Base-by-base conservation (phyloP, 2,797 vertebrate species). In the Propithecus perrieri region DNA sequence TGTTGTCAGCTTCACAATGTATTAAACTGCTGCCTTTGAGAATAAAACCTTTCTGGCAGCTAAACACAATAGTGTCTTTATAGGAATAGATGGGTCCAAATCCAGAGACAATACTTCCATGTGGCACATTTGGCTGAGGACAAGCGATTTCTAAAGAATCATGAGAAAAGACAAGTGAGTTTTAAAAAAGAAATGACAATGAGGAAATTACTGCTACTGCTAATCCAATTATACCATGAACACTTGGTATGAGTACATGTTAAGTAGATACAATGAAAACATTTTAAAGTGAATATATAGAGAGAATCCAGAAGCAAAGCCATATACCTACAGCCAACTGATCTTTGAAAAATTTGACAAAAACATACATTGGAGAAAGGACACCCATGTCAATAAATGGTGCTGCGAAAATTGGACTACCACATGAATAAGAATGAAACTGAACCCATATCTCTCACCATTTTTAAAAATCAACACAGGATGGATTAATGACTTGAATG, bases 81-180 rank as follows among this genome's bases (percentile, higher is more conserved):
- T 98, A 98, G 0, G 1, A 53, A 93, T 98, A 72, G n/a, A 0
- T 35, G 0, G 10, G 1, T 79, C 91, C 24, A 7, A 96, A 96
- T 79, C 98, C 97, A n/a, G 85, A 93, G 1, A 18, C 0, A 28
- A 74, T 94, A 1, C 0, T 92, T 75, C 91, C 98, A 2, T 98
- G 20, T 80, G 7, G 4, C 95, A 98, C 55, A 0, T 46, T 0
- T 11, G 98, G 98, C 46, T 30, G 50, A 72, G 74, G 0, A 95
- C 98, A 98, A 1, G 0, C 61, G 72, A 98, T 57, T 80, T 24
- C 98, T 98, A 85, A 91, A 90, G 74, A 91, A 92, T n/a, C 24
- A 53, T 12, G 65, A 92, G 75, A 75, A 95, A 96, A 95, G 50
- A 91, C 5, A 74, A 83, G 20, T 63, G 55, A 7, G 33, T 91